Base-by-base conservation (phyloP, 2,113 vertebrate species). In the Dunckerocampus dactyliophorus region DNA sequence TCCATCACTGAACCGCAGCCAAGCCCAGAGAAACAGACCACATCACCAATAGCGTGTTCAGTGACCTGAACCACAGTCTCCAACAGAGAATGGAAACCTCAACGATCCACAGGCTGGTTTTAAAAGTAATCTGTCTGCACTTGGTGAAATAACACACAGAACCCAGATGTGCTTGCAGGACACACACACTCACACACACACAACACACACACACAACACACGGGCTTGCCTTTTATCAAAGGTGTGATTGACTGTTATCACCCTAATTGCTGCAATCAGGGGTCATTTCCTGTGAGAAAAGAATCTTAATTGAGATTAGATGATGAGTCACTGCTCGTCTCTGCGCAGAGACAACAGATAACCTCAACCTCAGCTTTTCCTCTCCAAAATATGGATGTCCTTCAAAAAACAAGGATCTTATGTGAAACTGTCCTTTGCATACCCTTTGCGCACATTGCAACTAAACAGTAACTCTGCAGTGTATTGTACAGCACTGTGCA, bases 271-370 rank as follows among this genome's bases (percentile, higher is more conserved):
- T 74, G 65, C 59, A 71, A 77, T 64, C 58, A 61, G 53, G 68
- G 74, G 57, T 57, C 47, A 68, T 82, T 88, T 89, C 78, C 84
- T 86, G 66, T 48, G 6, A 67, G 54, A 79, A 42, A 56, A 59
- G 31, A 46, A 65, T 60, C n/a, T 65, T 58, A 62, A 80, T 79
- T 72, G 62, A 22, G 58, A 56, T 56, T 34, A 56, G n/a, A 39
- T 56, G 53, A 78, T 58, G 65, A 76, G n/a, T 80, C 67, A 43
- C 28, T 71, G 52, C 55, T 69, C 34, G 28, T 47, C 13, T 19
- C 65, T 55, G 47, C 31, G 31, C 45, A 65, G 65, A 62, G 4
- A 0, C 51, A 55, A n/a, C 62, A 59, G 54, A 56, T 67, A 22
- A 7, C 16, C 58, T 62, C 21, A 28, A 56, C 49, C 43, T 55